Evolutionary conservation across 2,797 vertebrate genomes (phyloP), one percentile per base, ranked within the genome.

Genomic region (Chelon auratus): DNA sequence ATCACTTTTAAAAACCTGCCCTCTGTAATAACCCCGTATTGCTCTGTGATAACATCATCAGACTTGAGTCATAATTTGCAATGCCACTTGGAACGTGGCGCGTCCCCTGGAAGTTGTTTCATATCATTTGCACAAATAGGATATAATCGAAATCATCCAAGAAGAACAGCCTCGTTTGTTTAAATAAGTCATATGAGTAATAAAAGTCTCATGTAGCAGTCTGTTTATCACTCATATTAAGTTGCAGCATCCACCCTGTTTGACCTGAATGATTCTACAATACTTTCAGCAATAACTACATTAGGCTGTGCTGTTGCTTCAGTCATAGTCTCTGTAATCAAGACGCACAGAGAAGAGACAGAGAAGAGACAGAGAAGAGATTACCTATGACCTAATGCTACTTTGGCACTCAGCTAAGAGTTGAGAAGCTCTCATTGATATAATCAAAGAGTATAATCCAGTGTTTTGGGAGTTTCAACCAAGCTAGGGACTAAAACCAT

Each of bases 171-270:
- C 30, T 33, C 30, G 7, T 33, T 33, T 33, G 30, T 33, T 33
- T 33, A 33, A 33, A 33, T 33, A 33, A 33, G 30, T 0, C 30
- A 33, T 8, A 33, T 1, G 30, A 57, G 26, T 66, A 68, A 52
- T 65, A 61, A 56, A 65, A 33, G 22, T 63, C 24, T 62, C 39
- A 37, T 43, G 55, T 66, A 58, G 15, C 18, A 53, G 48, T 37
- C 13, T 68, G 45, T 62, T 54, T 36, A 50, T 37, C 50, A 72
- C 30, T 76, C 45, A 55, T 51, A 62, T 77, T 53, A 39, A 59
- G 40, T 37, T 50, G 37, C 11, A 20, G 40, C 47, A 77, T 12
- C 45, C 39, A 53, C 43, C 61, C 36, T 20, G 24, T 61, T 20
- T 58, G 53, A 68, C 43, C 62, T 52, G 48, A 18, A 55, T 47